These are phyloP conservation scores for human DNA, from an alignment of 2,113 vertebrate species.

Conservation along the genomic window GRCh38 chr2:146339001-146339500, in stretches of 20 bases:
- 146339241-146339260: neutral
- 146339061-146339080: neutral
- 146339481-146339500: neutral
- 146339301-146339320: neutral
- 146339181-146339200: neutral
- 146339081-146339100: neutral
- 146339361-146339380: neutral
- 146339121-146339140: neutral
- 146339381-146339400: neutral
- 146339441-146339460: accelerated
- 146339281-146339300: conserved; percentile 13
- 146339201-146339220: neutral
- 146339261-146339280: conserved; percentile 5
- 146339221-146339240: neutral
- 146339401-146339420: neutral
- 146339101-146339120: neutral
- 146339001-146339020: neutral
- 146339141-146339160: conserved; percentile 26
- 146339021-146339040: neutral
- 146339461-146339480: neutral
- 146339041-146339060: neutral
- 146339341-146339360: neutral
- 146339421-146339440: neutral
- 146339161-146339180: neutral
- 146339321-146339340: neutral